Percentiles rank a stretch among this genome's conserved stretches.
Evolutionary conservation across 2,888 invertebrate species (phyloP).

Genomic region (Hedya salicella): DNA sequence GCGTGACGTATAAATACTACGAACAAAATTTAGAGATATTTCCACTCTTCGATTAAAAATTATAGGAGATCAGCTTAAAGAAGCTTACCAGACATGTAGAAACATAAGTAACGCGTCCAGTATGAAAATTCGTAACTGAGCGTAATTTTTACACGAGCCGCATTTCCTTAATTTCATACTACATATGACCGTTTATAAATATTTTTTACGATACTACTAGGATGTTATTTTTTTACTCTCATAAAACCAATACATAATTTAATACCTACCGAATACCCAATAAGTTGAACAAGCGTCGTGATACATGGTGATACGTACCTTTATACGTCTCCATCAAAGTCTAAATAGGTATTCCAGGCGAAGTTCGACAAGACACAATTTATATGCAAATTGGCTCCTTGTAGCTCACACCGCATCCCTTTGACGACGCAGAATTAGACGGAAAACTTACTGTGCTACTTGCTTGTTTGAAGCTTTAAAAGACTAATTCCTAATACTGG

Average conservation of each 20-base stretch:
- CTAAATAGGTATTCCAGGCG: slow-evolving; percentile 36
- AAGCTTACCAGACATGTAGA: no score
- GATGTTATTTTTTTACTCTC: background rate
- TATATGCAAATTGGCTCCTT: slow-evolving; percentile 49
- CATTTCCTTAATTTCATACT: background rate
- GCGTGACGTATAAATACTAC: slow-evolving; percentile 43
- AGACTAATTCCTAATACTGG: background rate
- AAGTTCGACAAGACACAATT: slow-evolving; percentile 49
- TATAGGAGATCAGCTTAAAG: no score
- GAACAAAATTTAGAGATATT: slow-evolving; percentile 7
- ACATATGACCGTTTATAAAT: no score
- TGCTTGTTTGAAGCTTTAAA: slow-evolving; percentile 17
- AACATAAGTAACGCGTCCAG: no score
- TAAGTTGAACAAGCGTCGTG: slow-evolving; percentile 11
- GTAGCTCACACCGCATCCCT: slow-evolving; percentile 41
- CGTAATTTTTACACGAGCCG: no score
- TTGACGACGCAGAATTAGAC: slow-evolving; percentile 27
- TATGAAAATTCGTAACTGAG: no score
- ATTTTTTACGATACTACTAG: no score
- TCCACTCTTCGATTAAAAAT: background rate
- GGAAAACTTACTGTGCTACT: slow-evolving; percentile 17
- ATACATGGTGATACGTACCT: slow-evolving; percentile 26
- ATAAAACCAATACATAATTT: background rate
- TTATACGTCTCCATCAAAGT: slow-evolving; percentile 35
- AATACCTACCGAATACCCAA: background rate